Conservation (phyloP, 2,113 vertebrate species). For the Pavo muticus region DNA sequence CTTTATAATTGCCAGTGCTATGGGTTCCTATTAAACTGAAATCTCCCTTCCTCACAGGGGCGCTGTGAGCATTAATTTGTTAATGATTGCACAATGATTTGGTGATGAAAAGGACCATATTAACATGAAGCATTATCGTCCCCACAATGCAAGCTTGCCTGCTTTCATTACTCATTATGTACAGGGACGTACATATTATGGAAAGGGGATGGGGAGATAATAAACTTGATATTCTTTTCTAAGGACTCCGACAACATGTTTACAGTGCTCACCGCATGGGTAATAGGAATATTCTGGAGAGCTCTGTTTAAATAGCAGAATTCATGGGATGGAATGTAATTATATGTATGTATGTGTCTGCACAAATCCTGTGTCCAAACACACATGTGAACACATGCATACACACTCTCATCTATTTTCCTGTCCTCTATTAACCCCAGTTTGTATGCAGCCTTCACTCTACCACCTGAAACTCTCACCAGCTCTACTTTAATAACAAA, state of each 20-base stretch:
- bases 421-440: background rate
- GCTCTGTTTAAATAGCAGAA: background rate
- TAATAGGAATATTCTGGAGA: constrained; percentile 19
- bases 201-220: constrained; percentile 53
- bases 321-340: background rate
- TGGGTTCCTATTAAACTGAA: background rate
- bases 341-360: background rate
- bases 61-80: constrained; percentile 59
- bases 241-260: constrained; percentile 9
- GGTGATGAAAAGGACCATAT: constrained; percentile 27
- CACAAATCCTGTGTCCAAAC: background rate
- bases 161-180: constrained; percentile 54
- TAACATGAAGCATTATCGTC: constrained; percentile 38
- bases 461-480: background rate
- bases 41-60: constrained; percentile 65
- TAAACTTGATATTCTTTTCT: constrained; percentile 47
- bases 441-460: constrained; percentile 20
- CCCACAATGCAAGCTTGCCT: constrained; percentile 6
- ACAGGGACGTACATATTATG: constrained; percentile 1
- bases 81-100: constrained; percentile 45
- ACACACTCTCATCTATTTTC: background rate
- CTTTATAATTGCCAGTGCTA: background rate
- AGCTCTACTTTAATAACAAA: constrained; percentile 1
- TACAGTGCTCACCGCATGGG: background rate
- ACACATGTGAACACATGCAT: background rate